Evolutionary conservation across 1,140 invertebrate genomes (phyloP).

Genomic region (Pseudobourletiella spinata): DNA sequence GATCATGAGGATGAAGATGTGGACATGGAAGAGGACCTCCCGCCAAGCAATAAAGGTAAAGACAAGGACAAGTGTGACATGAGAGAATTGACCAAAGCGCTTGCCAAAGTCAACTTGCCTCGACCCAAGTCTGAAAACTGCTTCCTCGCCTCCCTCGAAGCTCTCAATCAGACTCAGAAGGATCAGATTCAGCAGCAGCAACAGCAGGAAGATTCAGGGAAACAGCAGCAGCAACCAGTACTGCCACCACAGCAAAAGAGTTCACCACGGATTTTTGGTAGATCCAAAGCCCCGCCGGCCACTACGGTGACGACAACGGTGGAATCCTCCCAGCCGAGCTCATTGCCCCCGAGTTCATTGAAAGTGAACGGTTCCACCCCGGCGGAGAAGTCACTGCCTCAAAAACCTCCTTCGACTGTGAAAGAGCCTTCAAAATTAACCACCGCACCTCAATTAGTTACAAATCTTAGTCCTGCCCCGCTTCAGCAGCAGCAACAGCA

Average conservation of each 20-base stretch:
- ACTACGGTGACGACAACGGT: background rate
- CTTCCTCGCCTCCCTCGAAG: constrained; percentile 50
- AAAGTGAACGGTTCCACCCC: background rate
- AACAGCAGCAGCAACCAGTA: background rate
- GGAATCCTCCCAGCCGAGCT: background rate
- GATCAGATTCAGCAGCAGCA: background rate
- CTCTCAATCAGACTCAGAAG: constrained; percentile 21
- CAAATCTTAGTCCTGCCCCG: background rate
- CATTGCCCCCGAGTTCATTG: background rate
- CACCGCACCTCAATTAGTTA: background rate
- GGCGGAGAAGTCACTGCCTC: background rate
- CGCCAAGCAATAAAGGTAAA: constrained; percentile 35
- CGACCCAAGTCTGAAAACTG: constrained; percentile 74
- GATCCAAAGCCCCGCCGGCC: background rate
- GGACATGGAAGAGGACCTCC: constrained; percentile 26
- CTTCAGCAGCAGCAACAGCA: background rate
- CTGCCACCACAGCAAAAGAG: background rate
- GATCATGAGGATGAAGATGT: constrained; percentile 51
- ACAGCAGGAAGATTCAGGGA: background rate
- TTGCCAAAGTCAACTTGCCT: constrained; percentile 55
- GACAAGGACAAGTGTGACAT: constrained; percentile 36
- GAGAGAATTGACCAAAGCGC: constrained; percentile 48
- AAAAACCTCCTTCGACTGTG: background rate
- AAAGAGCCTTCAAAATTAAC: background rate
- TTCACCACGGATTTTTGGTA: background rate